These are phyloP conservation scores for Enteromius mattozi DNA, from an alignment of 2,797 vertebrate species.

Conservation along the genomic window DNA sequence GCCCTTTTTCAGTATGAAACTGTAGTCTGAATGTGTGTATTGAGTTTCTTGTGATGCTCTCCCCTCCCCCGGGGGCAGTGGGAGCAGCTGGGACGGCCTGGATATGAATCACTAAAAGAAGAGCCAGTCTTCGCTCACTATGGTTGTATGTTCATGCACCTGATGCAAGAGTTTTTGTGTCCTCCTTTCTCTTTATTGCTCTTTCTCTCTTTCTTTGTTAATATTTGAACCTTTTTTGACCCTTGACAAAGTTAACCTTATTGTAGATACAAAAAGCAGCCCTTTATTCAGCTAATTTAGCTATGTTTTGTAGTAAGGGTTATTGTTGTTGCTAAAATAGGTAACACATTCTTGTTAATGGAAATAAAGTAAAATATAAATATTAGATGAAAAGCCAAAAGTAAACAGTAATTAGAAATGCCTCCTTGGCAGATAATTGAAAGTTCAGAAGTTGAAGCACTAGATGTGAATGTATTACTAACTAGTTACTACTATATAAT, in stretches of 20 bases:
- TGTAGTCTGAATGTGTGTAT: conserved; percentile 38
- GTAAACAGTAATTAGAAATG: neutral
- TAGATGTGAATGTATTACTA: neutral
- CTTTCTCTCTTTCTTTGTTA: neutral
- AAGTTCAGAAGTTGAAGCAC: neutral
- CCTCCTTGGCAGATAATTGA: neutral
- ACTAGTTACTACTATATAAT: neutral
- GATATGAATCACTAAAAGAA: conserved; percentile 62
- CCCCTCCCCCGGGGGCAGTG: conserved; percentile 48
- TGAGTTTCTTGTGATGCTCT: conserved; percentile 43
- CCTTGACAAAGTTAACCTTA: neutral
- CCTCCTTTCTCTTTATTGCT: neutral
- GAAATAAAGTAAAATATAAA: neutral
- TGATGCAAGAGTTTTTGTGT: neutral
- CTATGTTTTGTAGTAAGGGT: neutral
- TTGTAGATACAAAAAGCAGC: neutral
- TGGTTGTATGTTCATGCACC: neutral
- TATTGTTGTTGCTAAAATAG: neutral
- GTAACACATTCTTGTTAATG: neutral
- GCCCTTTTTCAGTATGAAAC: conserved; percentile 27
- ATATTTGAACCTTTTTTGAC: neutral
- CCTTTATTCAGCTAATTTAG: neutral
- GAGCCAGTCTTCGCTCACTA: conserved; percentile 49
- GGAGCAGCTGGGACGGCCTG: conserved; percentile 59
- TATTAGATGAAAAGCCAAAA: neutral